These are phyloP conservation scores for Orthonyx spaldingii DNA, from an alignment of 2,113 vertebrate species.

Conservation along the genomic window DNA sequence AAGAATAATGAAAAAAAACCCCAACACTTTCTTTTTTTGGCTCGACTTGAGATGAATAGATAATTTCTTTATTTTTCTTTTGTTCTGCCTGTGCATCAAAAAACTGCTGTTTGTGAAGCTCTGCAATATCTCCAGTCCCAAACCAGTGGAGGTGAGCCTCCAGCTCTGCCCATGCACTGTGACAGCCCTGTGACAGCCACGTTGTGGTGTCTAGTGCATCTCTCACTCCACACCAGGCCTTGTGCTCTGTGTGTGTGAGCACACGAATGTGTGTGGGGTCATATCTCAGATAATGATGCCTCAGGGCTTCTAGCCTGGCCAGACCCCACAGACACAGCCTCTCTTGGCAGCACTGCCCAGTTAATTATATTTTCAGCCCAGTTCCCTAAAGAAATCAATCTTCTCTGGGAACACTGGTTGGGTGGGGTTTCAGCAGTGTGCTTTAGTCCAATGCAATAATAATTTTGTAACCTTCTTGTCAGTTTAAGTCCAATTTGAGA, in stretches of 20 bases:
- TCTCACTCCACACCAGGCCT: fast-evolving
- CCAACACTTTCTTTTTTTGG: neutral
- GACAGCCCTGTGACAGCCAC: neutral
- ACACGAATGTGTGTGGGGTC: neutral
- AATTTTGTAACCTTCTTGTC: neutral
- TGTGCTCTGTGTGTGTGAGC: neutral
- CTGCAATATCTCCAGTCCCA: neutral
- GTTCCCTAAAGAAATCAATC: neutral
- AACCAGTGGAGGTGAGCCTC: neutral
- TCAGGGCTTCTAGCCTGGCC: neutral
- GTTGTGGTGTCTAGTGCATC: fast-evolving
- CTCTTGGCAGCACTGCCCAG: neutral
- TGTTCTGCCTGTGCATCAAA: neutral
- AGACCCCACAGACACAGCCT: neutral
- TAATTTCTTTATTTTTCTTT: neutral
- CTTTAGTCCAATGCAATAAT: neutral
- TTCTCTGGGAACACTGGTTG: neutral
- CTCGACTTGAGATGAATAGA: neutral
- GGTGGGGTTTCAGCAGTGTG: neutral
- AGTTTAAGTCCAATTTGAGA: neutral
- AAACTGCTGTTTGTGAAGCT: neutral
- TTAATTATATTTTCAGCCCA: neutral
- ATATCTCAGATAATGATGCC: neutral
- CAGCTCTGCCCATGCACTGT: fast-evolving
- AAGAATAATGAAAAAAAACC: neutral